phyloP scores from a whole-genome alignment of 2,888 invertebrate genomes.

The Ophraella communa region DNA sequence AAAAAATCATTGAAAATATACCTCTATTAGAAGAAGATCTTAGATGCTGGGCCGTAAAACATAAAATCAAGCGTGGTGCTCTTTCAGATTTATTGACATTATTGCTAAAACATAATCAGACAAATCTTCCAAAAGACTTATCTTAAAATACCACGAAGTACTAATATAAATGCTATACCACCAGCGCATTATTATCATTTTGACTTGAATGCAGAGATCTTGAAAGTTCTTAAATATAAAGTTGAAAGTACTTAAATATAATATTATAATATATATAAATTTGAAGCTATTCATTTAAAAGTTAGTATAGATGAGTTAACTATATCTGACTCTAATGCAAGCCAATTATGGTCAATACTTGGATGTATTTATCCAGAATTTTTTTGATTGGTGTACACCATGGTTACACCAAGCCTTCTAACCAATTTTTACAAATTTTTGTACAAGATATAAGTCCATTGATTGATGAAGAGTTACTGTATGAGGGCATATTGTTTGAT shows the following conservation, averaged over 20 bases:
- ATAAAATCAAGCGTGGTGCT: slow-evolving; percentile 11
- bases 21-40: slow-evolving; percentile 7
- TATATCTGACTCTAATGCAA: slow-evolving; percentile 7
- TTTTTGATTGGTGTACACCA: slow-evolving; percentile 7
- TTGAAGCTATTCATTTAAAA: slow-evolving; percentile 1
- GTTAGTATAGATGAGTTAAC: slow-evolving; percentile 7
- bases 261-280: slow-evolving; percentile 5
- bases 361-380: slow-evolving; percentile 7
- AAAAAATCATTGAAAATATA: slow-evolving; percentile 2
- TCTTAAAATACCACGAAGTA: slow-evolving; percentile 1
- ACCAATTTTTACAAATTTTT: slow-evolving; percentile 7
- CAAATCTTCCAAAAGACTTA: slow-evolving; percentile 5
- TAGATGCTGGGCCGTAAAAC: slow-evolving; percentile 7
- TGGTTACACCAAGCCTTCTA: slow-evolving; percentile 6
- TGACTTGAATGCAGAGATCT: slow-evolving; percentile 4
- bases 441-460: neutral
- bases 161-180: slow-evolving; percentile 6
- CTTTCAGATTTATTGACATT: slow-evolving; percentile 9
- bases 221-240: slow-evolving; percentile 6
- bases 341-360: slow-evolving; percentile 11
- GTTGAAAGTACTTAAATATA: no score
- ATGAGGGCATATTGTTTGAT: slow-evolving; percentile 4
- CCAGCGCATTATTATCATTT: slow-evolving; percentile 11
- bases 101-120: slow-evolving; percentile 6
- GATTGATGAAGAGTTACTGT: slow-evolving; percentile 3